Evolutionary conservation across 2,888 invertebrate genomes (phyloP).

Genomic region (Eupithecia vulgata): DNA sequence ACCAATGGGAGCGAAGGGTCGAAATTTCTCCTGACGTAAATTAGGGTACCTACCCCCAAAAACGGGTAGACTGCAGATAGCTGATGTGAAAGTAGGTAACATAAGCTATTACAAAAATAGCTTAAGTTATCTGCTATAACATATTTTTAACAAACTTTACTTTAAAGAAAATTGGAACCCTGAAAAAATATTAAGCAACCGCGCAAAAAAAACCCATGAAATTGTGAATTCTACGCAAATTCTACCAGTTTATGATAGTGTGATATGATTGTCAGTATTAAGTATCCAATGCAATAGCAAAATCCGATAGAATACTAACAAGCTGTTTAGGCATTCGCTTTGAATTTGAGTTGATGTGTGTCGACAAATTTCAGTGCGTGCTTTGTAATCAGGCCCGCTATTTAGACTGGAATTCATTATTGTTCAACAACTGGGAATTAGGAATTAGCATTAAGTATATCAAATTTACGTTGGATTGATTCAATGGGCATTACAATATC

Average conservation of each 20-base stretch:
- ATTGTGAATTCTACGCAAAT: not conserved
- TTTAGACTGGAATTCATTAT: conserved; percentile 9
- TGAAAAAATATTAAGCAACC: no score
- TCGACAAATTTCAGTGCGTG: conserved; percentile 11
- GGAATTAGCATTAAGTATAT: not conserved
- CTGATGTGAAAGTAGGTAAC: no score
- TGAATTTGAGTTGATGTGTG: conserved; percentile 19
- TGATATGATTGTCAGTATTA: not conserved
- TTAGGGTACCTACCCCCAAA: no score
- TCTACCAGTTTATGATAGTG: not conserved
- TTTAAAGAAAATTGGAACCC: no score
- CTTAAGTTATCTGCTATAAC: no score
- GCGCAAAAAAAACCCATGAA: no score
- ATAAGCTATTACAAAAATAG: no score
- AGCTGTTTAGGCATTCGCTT: conserved; percentile 14
- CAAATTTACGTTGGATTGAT: not conserved
- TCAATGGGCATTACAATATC: not conserved
- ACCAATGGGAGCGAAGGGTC: no score
- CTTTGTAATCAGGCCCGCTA: conserved; percentile 20
- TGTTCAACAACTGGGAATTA: not conserved
- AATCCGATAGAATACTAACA: not conserved
- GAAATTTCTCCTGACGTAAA: no score
- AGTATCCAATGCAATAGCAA: not conserved
- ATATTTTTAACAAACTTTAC: no score
- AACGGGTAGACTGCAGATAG: no score